Conservation (phyloP, 1,140 invertebrate species). For the Diabrotica undecimpunctata region DNA sequence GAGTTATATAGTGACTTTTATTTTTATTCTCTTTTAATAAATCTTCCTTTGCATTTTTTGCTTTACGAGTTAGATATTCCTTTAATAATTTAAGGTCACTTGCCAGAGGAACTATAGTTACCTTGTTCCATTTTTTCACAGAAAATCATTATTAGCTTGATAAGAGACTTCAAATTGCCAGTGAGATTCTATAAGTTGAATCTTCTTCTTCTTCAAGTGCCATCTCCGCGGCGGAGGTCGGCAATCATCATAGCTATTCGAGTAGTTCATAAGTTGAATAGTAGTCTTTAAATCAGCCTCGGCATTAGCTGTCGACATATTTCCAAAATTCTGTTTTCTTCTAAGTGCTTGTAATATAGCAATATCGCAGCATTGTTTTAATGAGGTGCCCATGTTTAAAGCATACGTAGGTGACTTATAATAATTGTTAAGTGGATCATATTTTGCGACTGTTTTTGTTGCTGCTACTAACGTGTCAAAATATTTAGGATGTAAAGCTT, state of each 20-base stretch:
- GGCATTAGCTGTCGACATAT: no score
- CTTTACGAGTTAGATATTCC: slow-evolving; percentile 34
- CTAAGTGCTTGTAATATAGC: neutral
- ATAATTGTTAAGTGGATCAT: slow-evolving; percentile 7
- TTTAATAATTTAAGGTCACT: slow-evolving; percentile 42
- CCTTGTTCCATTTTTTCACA: slow-evolving; percentile 41
- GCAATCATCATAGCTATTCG: no score
- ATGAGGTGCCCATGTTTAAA: slow-evolving; percentile 20
- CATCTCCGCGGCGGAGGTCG: no score
- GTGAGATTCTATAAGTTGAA: neutral
- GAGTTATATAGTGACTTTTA: slow-evolving; percentile 24
- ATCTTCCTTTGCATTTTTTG: slow-evolving; percentile 16
- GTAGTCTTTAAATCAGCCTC: no score
- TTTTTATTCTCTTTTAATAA: slow-evolving; percentile 18
- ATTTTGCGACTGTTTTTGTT: slow-evolving; percentile 16
- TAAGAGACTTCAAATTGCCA: slow-evolving; percentile 32
- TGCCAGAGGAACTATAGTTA: slow-evolving; percentile 42
- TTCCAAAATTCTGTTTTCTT: neutral
- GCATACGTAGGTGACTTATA: slow-evolving; percentile 15
- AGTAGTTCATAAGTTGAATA: no score
- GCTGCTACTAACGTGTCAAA: slow-evolving; percentile 19
- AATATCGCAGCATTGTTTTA: slow-evolving; percentile 16
- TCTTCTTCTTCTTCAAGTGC: no score
- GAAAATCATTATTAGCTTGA: slow-evolving; percentile 38
- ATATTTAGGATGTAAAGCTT: slow-evolving; percentile 16